Evolutionary conservation across 2,113 vertebrate species (phyloP).

Genomic region (Callopanchax toddi): DNA sequence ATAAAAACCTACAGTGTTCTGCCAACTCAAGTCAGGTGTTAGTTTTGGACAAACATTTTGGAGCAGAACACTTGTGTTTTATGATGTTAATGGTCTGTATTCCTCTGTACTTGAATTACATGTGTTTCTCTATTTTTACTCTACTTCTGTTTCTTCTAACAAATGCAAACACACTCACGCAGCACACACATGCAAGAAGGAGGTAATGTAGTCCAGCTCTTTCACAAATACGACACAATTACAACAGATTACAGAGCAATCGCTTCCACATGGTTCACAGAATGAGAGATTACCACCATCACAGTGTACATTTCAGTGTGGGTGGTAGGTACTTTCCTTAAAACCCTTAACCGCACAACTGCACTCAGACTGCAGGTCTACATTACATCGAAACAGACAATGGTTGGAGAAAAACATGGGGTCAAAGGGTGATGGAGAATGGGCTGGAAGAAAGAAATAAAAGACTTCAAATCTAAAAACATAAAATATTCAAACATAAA

Average conservation of each 20-base stretch:
- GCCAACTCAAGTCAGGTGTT: too few relatives aligned
- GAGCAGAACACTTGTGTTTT: neutral
- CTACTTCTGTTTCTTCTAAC: slow-evolving; percentile 1
- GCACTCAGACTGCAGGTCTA: slow-evolving; percentile 12
- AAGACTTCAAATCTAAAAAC: neutral
- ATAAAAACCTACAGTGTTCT: neutral
- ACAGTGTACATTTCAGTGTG: slow-evolving; percentile 23
- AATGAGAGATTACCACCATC: slow-evolving; percentile 68
- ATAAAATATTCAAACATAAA: too few relatives aligned
- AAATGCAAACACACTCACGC: slow-evolving; percentile 4
- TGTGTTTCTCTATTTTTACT: neutral
- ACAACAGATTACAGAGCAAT: slow-evolving; percentile 72
- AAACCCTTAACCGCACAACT: slow-evolving; percentile 45
- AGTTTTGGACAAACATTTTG: slow-evolving; percentile 1
- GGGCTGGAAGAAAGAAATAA: neutral
- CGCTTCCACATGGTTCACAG: slow-evolving; percentile 74
- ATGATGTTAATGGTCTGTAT: neutral
- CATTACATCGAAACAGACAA: slow-evolving; percentile 49
- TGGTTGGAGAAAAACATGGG: slow-evolving; percentile 26
- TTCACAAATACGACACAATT: slow-evolving; percentile 72
- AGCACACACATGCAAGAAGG: slow-evolving; percentile 37
- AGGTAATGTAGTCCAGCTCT: slow-evolving; percentile 68
- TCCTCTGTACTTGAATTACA: fast-evolving
- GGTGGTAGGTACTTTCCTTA: slow-evolving; percentile 56
- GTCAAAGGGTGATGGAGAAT: slow-evolving; percentile 38